Evolutionary conservation across 2,797 vertebrate species (phyloP), one percentile per base, ranked within the genome.

Genomic region (Falco berigora): DNA sequence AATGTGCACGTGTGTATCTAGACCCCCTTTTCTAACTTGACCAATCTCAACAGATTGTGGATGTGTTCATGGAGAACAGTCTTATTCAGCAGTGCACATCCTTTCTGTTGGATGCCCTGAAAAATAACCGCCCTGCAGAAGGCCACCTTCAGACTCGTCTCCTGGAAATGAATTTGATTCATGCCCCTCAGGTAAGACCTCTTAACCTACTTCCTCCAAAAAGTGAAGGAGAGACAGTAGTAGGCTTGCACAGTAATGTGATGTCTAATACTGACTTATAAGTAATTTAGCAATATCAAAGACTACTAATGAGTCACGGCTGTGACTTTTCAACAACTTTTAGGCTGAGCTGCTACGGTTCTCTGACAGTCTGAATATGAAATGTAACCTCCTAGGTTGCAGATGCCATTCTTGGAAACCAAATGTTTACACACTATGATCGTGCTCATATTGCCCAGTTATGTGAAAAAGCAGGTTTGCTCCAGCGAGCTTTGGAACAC

Each of bases 401-500:
- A 95, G 99, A 99, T 95, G 99, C 99, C 24, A 99, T 99, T 95
- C 98, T 99, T 15, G 99, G 99, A 86, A 99, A 99, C 96, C 99
- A 99, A 96, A 99, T 99, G 99, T 99, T 99, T 97, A 99, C 98
- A 4, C 99, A 99, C 94, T 99, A 99, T 6, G 99, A 99, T 94
- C 98, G 98, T 59, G 97, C 98, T 74, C 99, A 99, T 15, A 97
- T 99, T 24, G 99, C 99, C 89, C 99, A 99, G 98, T 98, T 99
- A 93, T 99, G 99, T 91, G 99, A 99, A 97, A 99, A 99, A 94
- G 99, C 99, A 5, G 99, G 99, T 46, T 98, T 99, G 77, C 98
- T 99, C 42, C 99, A 99, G 97, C 97, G 98, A 90, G 99, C 99
- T 10, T 96, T 99, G 62, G 99, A 99, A 94, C 99, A 99, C 96